Conservation (phyloP, 2,888 invertebrate species). For the Parnassius apollo region DNA sequence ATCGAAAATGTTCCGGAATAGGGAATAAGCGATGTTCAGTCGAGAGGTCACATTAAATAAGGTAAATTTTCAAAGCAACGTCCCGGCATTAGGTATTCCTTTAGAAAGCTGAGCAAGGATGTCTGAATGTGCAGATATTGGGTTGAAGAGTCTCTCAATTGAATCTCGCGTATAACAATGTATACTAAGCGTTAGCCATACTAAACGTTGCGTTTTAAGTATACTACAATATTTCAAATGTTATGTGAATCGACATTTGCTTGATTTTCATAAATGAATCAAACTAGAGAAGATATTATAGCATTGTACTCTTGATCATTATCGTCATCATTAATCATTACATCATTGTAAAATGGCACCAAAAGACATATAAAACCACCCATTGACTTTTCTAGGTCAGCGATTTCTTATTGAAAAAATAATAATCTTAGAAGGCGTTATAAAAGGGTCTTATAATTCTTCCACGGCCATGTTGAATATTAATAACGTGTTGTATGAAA, state of each 20-base stretch:
- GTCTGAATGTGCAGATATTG: slow-evolving; percentile 14
- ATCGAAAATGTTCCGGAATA: slow-evolving; percentile 1
- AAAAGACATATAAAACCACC: not conserved
- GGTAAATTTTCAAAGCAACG: slow-evolving; percentile 7
- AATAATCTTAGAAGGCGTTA: not conserved
- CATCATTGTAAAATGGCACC: no score
- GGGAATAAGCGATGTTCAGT: slow-evolving; percentile 6
- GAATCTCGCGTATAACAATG: not conserved
- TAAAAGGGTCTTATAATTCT: not conserved
- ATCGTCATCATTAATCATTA: no score
- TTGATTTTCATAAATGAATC: no score
- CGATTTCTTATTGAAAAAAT: not conserved
- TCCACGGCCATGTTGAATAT: not conserved
- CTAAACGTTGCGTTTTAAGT: not conserved
- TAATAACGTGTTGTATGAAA: not conserved
- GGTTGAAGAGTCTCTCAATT: slow-evolving; percentile 1
- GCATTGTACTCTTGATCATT: no score
- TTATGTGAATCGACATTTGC: not conserved
- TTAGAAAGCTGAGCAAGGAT: slow-evolving; percentile 14
- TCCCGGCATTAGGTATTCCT: slow-evolving; percentile 28
- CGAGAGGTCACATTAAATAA: slow-evolving; percentile 3
- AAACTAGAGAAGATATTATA: no score
- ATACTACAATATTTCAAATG: not conserved
- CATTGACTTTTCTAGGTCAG: no score
- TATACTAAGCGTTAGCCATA: not conserved